phyloP scores from a whole-genome alignment of 2,113 vertebrate species.

The Erinaceus europaeus region DNA sequence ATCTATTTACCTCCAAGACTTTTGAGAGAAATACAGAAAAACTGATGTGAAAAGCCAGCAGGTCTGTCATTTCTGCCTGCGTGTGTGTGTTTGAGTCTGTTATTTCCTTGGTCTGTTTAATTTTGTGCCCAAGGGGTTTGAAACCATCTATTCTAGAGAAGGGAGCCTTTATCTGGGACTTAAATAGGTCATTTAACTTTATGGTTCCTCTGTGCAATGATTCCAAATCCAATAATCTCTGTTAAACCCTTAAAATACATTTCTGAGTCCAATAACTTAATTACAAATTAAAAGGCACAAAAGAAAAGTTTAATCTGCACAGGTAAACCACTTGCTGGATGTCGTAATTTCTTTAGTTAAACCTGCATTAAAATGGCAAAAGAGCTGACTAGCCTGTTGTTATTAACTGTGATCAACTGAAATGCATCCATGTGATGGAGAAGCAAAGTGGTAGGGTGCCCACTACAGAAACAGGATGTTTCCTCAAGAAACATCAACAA shows the following conservation, averaged over 20 bases:
- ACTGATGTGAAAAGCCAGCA: slow-evolving; percentile 1
- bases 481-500: neutral
- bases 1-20: slow-evolving; percentile 21
- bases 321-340: neutral
- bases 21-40: slow-evolving; percentile 46
- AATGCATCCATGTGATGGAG: too few species aligned
- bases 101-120: slow-evolving; percentile 55
- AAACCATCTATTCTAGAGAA: slow-evolving; percentile 50
- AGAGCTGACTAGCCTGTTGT: slow-evolving; percentile 29
- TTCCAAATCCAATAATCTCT: slow-evolving; percentile 62
- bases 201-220: slow-evolving; percentile 63
- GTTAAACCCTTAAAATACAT: slow-evolving; percentile 57
- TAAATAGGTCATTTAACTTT: slow-evolving; percentile 58
- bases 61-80: neutral
- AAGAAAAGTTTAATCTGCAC: neutral
- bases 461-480: neutral
- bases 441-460: neutral
- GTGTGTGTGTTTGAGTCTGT: neutral
- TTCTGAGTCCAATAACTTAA: slow-evolving; percentile 47
- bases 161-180: slow-evolving; percentile 38
- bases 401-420: too few species aligned
- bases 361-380: neutral
- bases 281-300: slow-evolving; percentile 35
- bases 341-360: neutral
- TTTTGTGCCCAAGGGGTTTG: slow-evolving; percentile 34